Conservation (phyloP, 2,797 vertebrate species). For the Remorina albescens region DNA sequence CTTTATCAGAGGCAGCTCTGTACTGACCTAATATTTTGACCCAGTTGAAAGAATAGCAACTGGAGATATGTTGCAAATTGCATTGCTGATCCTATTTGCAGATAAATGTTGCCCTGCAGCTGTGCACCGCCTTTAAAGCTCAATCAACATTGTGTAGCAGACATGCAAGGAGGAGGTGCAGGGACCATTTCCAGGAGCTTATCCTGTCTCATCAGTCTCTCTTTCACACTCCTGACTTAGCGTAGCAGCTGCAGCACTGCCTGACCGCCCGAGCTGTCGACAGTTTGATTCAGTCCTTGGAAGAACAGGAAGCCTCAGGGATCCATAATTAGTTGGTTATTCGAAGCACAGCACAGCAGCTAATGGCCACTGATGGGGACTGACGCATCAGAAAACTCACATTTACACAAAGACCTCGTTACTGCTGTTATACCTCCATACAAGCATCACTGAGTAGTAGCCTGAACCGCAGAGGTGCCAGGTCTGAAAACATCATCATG, state of each 20-base stretch:
- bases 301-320: not conserved
- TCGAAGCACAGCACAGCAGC: conserved; percentile 6
- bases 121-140: conserved; percentile 22
- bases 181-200: not conserved
- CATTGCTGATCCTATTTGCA: conserved; percentile 44
- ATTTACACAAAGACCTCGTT: not conserved
- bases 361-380: not conserved
- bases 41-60: conserved; percentile 60
- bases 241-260: conserved; percentile 14
- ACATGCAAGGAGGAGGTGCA: not conserved
- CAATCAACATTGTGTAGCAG: conserved; percentile 29
- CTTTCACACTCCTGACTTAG: conserved; percentile 1
- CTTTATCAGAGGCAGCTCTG: conserved; percentile 32
- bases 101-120: conserved; percentile 42
- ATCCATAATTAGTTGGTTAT: conserved; percentile 20
- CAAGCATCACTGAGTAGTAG: too few species aligned
- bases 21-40: conserved; percentile 69
- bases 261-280: not conserved
- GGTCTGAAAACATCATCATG: not conserved
- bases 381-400: not conserved
- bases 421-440: not conserved
- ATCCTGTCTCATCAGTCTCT: conserved; percentile 3
- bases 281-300: not conserved
- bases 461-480: not conserved
- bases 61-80: conserved; percentile 49